Percentiles rank a stretch among this genome's conserved stretches.
These are phyloP conservation scores for Miniopterus natalensis DNA, from an alignment of 2,113 vertebrate genomes.

Conservation along the genomic window DNA sequence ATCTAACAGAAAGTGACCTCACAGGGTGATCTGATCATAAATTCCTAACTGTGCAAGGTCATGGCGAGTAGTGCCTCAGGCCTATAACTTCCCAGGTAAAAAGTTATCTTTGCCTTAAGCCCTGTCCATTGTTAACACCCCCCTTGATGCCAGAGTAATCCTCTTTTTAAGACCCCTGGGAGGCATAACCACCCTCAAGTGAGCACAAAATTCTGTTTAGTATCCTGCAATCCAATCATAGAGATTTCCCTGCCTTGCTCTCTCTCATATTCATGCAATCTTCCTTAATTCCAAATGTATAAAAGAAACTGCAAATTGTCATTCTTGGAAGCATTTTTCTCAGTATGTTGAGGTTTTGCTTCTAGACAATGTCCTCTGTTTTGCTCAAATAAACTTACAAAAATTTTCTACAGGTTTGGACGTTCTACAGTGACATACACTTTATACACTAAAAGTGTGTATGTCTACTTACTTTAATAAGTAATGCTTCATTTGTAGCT, in stretches of 20 bases:
- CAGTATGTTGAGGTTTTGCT: not conserved
- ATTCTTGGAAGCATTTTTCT: not conserved
- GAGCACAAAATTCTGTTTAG: not conserved
- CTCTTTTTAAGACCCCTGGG: not conserved
- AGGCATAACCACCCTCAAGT: not conserved
- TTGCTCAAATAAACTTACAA: not conserved
- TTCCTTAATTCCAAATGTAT: not conserved
- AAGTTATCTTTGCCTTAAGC: too few species aligned
- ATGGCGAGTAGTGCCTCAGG: too few species aligned
- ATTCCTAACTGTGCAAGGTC: too few species aligned
- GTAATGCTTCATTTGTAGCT: slow-evolving; percentile 89
- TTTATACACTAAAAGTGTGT: not conserved
- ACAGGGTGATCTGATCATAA: too few species aligned
- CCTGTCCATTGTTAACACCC: too few species aligned
- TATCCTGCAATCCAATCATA: not conserved
- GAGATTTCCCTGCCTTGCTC: not conserved
- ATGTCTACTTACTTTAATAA: slow-evolving; percentile 90
- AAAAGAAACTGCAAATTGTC: not conserved
- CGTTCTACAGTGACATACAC: not conserved
- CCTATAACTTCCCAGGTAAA: too few species aligned
- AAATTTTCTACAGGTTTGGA: not conserved
- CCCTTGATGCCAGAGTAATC: too few species aligned
- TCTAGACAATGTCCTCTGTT: not conserved
- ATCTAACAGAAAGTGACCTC: too few species aligned
- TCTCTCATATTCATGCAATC: not conserved